These are phyloP conservation scores for Cyanistes caeruleus DNA, from an alignment of 2,113 vertebrate genomes.

Conservation along the genomic window DNA sequence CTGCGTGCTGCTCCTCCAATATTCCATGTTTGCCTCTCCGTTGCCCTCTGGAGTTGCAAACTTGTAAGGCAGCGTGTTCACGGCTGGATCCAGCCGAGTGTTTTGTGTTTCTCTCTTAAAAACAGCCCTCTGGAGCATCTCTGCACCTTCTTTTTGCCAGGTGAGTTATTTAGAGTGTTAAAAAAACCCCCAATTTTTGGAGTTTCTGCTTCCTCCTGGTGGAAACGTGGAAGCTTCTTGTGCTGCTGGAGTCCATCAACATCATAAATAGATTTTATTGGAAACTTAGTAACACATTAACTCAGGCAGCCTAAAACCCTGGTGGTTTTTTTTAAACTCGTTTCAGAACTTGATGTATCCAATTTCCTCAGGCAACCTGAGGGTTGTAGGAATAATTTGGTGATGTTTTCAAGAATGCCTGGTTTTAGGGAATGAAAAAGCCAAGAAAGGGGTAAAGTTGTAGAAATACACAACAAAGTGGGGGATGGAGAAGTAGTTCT, in stretches of 20 bases:
- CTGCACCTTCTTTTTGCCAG: background rate
- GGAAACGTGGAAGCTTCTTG: background rate
- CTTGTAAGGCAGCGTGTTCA: background rate
- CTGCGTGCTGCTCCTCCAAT: constrained; percentile 19
- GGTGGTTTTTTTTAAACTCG: background rate
- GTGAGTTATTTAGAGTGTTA: background rate
- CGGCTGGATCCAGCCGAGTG: background rate
- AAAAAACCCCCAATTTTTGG: background rate
- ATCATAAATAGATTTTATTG: background rate
- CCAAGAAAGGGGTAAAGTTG: background rate
- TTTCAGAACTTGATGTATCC: background rate
- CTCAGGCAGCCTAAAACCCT: background rate
- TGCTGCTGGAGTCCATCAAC: background rate
- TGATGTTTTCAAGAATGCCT: background rate
- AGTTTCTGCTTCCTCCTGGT: background rate
- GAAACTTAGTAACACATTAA: background rate
- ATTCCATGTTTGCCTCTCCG: constrained; percentile 51
- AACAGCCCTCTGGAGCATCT: background rate
- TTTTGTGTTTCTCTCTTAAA: background rate
- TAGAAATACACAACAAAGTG: background rate
- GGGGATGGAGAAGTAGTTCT: background rate
- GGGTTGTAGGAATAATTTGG: background rate
- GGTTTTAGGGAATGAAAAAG: background rate
- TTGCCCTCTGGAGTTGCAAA: constrained; percentile 77
- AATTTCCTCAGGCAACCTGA: background rate